phyloP scores from a whole-genome alignment of 1,140 invertebrate genomes.

The Cherax destructor region DNA sequence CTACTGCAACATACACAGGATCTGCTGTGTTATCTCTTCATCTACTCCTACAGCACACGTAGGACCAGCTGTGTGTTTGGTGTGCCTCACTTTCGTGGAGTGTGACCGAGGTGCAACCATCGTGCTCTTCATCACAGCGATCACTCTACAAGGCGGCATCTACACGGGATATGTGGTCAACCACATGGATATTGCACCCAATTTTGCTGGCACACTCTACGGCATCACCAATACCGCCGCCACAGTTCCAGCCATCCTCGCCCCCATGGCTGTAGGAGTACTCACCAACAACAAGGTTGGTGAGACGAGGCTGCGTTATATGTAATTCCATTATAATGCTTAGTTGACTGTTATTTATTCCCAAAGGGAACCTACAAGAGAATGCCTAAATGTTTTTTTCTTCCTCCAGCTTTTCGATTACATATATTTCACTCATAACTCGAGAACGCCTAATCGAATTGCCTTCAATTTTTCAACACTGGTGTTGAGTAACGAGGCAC shows the following conservation, averaged over 20 bases:
- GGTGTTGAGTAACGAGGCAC: too few species aligned
- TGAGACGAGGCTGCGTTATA: too few species aligned
- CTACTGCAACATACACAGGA: too few species aligned
- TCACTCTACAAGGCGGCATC: slow-evolving; percentile 83
- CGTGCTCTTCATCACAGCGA: slow-evolving; percentile 82
- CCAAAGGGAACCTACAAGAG: too few species aligned
- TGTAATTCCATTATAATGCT: too few species aligned
- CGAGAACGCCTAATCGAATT: too few species aligned
- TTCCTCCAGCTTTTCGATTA: too few species aligned
- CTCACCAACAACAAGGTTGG: slow-evolving; percentile 74
- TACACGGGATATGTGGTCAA: slow-evolving; percentile 77
- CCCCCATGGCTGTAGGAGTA: slow-evolving; percentile 78
- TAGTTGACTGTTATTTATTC: too few species aligned
- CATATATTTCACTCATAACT: too few species aligned
- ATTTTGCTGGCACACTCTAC: slow-evolving; percentile 86
- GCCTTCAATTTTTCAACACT: too few species aligned
- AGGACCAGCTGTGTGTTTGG: slow-evolving; percentile 84
- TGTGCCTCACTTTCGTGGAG: slow-evolving; percentile 86
- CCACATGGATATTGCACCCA: slow-evolving; percentile 85
- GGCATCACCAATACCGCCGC: slow-evolving; percentile 81
- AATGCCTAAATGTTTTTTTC: too few species aligned
- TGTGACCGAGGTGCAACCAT: slow-evolving; percentile 84
- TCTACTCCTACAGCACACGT: slow-evolving; percentile 78
- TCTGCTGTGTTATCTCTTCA: too few species aligned
- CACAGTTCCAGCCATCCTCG: slow-evolving; percentile 74